Percentiles rank a stretch among this genome's conserved stretches.
Evolutionary conservation across 2,888 invertebrate species (phyloP).

Genomic region (Plagodis dolabraria): DNA sequence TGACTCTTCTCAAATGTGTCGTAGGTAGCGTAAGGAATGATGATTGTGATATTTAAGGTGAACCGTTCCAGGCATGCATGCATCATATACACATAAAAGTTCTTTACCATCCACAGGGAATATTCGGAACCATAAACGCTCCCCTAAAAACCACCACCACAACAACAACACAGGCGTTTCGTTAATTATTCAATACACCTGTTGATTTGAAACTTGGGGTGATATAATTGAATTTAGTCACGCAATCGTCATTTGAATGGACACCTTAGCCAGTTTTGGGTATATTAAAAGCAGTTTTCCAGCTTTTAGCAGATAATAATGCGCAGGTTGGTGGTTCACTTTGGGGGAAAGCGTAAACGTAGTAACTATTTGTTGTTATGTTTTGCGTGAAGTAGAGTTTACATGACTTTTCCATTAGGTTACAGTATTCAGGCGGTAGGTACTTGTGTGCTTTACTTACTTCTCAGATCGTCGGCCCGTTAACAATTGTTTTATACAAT

Average conservation of each 20-base stretch:
- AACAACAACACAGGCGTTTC: constrained; percentile 34
- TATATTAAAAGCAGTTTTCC: neutral
- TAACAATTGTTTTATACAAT: no score
- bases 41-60: constrained; percentile 14
- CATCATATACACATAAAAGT: constrained; percentile 7
- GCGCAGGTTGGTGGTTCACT: no score
- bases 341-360: no score
- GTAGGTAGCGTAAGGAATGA: constrained; percentile 7
- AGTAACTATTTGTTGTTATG: no score
- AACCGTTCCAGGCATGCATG: constrained; percentile 1
- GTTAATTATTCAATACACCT: constrained; percentile 76
- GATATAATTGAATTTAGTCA: constrained; percentile 55
- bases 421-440: no score
- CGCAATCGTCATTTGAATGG: constrained; percentile 49
- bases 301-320: neutral
- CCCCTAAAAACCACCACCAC: constrained; percentile 29
- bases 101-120: constrained; percentile 6
- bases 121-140: constrained; percentile 23
- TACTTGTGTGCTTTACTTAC: no score
- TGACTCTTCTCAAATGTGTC: constrained; percentile 2
- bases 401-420: no score
- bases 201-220: constrained; percentile 59
- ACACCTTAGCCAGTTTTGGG: constrained; percentile 47
- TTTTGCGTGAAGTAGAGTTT: no score
- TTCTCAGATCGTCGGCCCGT: no score